Evolutionary conservation across 2,888 invertebrate species (phyloP).

Genomic region (Vesta saturnalis): DNA sequence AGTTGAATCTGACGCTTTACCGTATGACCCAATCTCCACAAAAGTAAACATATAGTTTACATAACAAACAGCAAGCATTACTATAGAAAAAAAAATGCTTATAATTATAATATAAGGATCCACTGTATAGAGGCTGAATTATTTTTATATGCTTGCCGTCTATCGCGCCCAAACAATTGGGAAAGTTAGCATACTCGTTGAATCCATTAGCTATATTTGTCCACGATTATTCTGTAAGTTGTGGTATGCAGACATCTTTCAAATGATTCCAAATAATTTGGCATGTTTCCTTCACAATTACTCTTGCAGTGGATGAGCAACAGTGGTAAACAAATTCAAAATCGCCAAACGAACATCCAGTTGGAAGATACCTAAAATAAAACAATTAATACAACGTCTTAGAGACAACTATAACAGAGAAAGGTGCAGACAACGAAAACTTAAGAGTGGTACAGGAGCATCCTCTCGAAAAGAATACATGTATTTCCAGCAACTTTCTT

Average conservation of each 20-base stretch:
- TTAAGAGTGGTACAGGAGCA: too few species aligned
- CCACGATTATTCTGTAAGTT: neutral
- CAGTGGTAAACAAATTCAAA: conserved; percentile 4
- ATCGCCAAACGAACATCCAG: neutral
- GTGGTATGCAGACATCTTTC: neutral
- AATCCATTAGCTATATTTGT: neutral
- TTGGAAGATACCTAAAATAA: neutral
- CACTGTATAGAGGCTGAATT: neutral
- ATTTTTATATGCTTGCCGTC: neutral
- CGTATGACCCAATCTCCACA: neutral
- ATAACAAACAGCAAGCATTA: neutral
- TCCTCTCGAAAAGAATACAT: neutral
- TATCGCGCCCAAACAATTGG: neutral
- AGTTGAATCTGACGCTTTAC: too few species aligned
- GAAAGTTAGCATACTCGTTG: too few species aligned
- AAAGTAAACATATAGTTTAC: neutral
- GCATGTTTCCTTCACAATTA: too few species aligned
- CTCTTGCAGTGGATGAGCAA: neutral
- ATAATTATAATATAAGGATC: neutral
- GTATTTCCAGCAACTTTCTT: neutral
- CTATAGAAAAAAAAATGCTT: neutral
- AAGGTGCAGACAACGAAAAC: too few species aligned
- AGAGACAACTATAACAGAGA: too few species aligned
- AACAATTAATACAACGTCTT: neutral
- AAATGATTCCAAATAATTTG: neutral